Evolutionary conservation across 2,113 vertebrate genomes (phyloP), one percentile per base, ranked within the genome.

Genomic region (Pyxicephalus adspersus): DNA sequence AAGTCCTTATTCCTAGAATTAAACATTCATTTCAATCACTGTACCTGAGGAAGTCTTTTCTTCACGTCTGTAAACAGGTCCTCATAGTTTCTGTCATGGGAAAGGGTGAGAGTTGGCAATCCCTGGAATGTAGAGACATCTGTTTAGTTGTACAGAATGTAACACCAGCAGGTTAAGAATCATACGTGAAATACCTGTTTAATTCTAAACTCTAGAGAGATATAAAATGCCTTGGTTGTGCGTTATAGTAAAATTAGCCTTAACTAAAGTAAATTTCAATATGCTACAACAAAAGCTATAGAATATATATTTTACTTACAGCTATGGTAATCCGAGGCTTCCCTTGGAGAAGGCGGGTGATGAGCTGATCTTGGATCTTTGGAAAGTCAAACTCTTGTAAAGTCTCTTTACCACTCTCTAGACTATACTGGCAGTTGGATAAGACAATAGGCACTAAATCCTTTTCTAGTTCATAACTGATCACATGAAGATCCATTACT

Each of bases 371-470:
- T 91, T 99, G 95, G 85, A 98, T 97, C 86, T 94, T 95, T 74
- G 92, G 88, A 83, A 99, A 88, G 85, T 99, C 94, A 0, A 95
- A 94, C 58, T 98, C 95, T 34, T 93, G 92, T 78, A 94, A 16
- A 0, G 92, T 92, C 85, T 96, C 93, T 78, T 91, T 89, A 38
- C 96, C 97, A 17, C 88, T 92, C 87, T 96, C 94, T 76, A 98
- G 91, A 55, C 88, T 94, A 88, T 99, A 98, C 88, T 98, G 97
- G 84, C 95, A 96, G 90, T 96, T 97, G 85, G 96, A 94, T 51
- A 98, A 87, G 74, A 98, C 89, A 85, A 99, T 89, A 0, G 97
- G 95, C 63, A 91, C 89, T 84, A 99, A 84, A 86, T 99, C 97
- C 29, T 87, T 94, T 79, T 96, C 95, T 16, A 93, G 83, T 52